Base-by-base conservation (phyloP, 2,888 invertebrate species). In the Drosophila mettleri region DNA sequence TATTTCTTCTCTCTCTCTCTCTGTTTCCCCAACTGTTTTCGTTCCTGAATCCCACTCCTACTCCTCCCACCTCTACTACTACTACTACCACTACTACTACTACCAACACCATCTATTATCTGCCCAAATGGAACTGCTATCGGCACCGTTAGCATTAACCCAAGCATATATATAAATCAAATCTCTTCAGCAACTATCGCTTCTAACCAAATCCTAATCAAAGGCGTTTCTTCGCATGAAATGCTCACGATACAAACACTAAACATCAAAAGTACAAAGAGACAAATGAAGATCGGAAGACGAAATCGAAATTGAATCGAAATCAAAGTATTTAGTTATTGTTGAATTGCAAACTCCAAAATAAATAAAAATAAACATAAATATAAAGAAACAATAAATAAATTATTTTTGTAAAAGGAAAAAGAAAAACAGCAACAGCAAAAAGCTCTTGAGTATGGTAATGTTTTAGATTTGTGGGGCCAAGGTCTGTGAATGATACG, bases 231-330 rank as follows among this genome's bases (percentile, higher is more conserved):
- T 63, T 63, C 62, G 46, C 61, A 66, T 62, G 64, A 70, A 59
- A 53, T 51, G 62, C 45, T 51, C 39, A 9, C 43, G 34, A 39
- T 51, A 48, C 29, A 58, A 69, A 57, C 33, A 74, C 67, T 68
- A 86, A 87, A 78, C 78, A 87, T 73, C 70, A 74, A 80, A 45
- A 81, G 90, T 90, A 90, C 90, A 90, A 90, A 90, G 82, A 90
- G 85, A 89, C 89, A 90, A 89, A 86, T 80, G 88, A 87, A 80
- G 81, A 74, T 78, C 72, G 73, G 66, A 69, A 74, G 53, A 76
- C 54, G 53, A 68, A 48, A 57, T 34, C 51, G 67, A 70, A 55
- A 62, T 31, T 36, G 72, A 16, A 27, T 29, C 45, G 27, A 45
- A 16, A 60, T 68, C 70, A 49, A 83, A 83, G 78, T 88, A 83